Percentiles rank a stretch among this genome's conserved stretches.
These are phyloP conservation scores for Sepioteuthis lessoniana DNA, from an alignment of 2,888 invertebrate species.

Conservation along the genomic window DNA sequence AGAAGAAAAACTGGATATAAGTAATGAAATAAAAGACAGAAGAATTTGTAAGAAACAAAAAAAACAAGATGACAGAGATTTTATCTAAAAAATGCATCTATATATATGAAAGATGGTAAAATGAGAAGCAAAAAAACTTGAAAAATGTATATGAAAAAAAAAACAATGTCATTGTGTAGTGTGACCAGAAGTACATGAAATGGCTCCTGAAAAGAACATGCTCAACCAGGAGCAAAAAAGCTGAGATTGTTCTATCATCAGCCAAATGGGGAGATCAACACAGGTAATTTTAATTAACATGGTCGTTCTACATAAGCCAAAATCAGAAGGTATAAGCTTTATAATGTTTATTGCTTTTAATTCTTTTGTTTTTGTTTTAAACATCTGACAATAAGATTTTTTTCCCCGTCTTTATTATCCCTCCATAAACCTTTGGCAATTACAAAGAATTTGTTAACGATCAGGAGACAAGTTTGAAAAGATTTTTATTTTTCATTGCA, in stretches of 20 bases:
- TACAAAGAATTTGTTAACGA: not conserved
- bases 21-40: no score
- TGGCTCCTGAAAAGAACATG: constrained; percentile 12
- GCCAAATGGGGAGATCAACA: not conserved
- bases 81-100: not conserved
- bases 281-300: constrained; percentile 12
- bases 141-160: not conserved
- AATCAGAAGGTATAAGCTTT: not conserved
- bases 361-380: not conserved
- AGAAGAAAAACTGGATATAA: not conserved
- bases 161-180: not conserved
- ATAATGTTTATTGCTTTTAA: no score
- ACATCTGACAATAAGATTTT: not conserved
- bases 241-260: not conserved
- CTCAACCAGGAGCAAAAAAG: not conserved
- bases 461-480: constrained; percentile 10
- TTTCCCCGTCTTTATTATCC: not conserved
- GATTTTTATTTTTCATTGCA: not conserved
- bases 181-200: constrained; percentile 23
- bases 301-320: not conserved
- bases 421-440: not conserved
- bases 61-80: no score
- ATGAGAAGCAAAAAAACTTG: not conserved
- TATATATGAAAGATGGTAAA: not conserved
- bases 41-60: no score